Evolutionary conservation across 2,797 vertebrate genomes (phyloP), one percentile per base, ranked within the genome.

Genomic region (Adelosebastes latens): DNA sequence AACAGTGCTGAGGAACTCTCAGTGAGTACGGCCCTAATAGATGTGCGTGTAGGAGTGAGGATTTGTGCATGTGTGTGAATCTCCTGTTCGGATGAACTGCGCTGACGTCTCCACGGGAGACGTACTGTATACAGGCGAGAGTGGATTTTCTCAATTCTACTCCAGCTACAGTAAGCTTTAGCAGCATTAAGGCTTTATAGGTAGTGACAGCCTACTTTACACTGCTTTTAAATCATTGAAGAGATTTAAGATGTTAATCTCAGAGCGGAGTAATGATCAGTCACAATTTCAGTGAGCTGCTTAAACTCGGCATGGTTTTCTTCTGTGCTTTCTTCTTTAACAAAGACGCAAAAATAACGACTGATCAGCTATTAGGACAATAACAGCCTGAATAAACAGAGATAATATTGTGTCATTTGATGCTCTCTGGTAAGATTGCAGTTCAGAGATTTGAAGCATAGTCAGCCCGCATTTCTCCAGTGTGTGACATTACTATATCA

Each of bases 231-330:
- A 91, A 90, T 85, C 83, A 88, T 63, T 77, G 75, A 88, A 74
- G 83, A 89, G 90, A 92, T 94, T 66, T 92, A 92, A 82, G 85
- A 92, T 88, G 81, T 74, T 93, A 89, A 94, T 94, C 92, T 90
- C 27, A 61, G 74, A 55, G 74, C n/a, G 68, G 65, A 80, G 77
- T 83, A 88, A 91, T 81, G 73, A 89, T 89, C 78, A 63, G 82
- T 70, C 75, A 73, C 79, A 63, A 55, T 85, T 81, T 83, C 85
- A 55, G 46, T 56, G 77, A 85, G 83, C 83, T 66, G 60, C 83
- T 87, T 87, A 77, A 81, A 75, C 68, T 80, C 16, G 25, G 46
- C 53, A 10, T 4, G 8, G 6, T 71, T 64, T 72, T 70, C 25
- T 55, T 25, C 4, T 67, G 24, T 12, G 0, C 32, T 25, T 53